Evolutionary conservation across 2,797 vertebrate species (phyloP), one percentile per base, ranked within the genome.

Genomic region (Dendrocincla fuliginosa): DNA sequence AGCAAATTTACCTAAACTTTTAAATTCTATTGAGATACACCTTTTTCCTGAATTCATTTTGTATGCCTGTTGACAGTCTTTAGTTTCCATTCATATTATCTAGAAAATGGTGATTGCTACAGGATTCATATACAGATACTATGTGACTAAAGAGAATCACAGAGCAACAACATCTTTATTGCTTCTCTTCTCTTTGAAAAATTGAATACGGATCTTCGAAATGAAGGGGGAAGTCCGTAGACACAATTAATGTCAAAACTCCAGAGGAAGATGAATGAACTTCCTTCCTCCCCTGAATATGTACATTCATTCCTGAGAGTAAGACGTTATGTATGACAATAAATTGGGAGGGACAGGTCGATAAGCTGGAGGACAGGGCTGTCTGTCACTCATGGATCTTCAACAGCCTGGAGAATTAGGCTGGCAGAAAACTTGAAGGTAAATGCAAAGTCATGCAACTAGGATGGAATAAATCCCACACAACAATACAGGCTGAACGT

Each of bases 251-350:
- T 85, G 87, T 83, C 91, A 95, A 64, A 95, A 94, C 28, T 87
- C 68, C 53, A 89, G 82, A 94, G 71, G 71, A 96, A 92, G 87
- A 96, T 75, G 55, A 92, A 95, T 87, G 71, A 83, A 92, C 53
- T 87, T 64, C 55, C 46, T 76, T 87, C 76, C 79, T 85, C 50
- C 39, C 49, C 5, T 5, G 33, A 80, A 7, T 53, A 78, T 5
- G 52, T 42, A 83, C 71, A 71, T 39, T 87, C 28, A 87, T 74
- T 85, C 17, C 30, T 80, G 28, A 93, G 46, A 89, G 56, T 83
- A 74, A 92, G 91, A 96, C 32, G 75, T 92, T 69, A 84, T 59
- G 59, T 61, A 69, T 25, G 55, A 78, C 63, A 87, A 41, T 39
- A 94, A 92, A 94, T 53, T 88, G 88, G 53, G 83, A 90, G 63